These are phyloP conservation scores for Eumaeus atala DNA, from an alignment of 1,140 invertebrate genomes.

Conservation along the genomic window DNA sequence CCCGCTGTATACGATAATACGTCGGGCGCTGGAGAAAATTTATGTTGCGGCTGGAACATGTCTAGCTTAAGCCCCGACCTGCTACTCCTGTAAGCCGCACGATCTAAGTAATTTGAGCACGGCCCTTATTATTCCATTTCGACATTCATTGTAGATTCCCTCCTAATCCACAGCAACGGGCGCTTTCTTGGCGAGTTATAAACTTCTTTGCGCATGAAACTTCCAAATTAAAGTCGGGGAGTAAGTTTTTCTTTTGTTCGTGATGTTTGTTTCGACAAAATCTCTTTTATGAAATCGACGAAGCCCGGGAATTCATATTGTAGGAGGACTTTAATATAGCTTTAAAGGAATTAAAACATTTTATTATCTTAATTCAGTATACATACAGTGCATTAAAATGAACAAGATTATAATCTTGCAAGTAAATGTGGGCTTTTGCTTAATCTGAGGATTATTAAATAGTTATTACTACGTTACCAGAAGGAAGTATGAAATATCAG, in stretches of 20 bases:
- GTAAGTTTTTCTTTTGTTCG: constrained; percentile 8
- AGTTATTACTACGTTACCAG: too few species aligned
- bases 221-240: constrained; percentile 14
- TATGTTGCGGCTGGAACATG: constrained; percentile 40
- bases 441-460: too few species aligned
- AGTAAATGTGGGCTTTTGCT: too few species aligned
- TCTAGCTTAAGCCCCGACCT: constrained; percentile 39
- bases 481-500: too few species aligned
- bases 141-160: constrained; percentile 8
- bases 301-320: not conserved
- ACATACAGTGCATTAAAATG: too few species aligned
- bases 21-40: constrained; percentile 35
- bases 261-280: constrained; percentile 13
- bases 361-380: too few species aligned
- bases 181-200: constrained; percentile 5
- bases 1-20: constrained; percentile 11
- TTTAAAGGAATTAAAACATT: too few species aligned
- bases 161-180: constrained; percentile 12
- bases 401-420: too few species aligned
- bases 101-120: constrained; percentile 45
- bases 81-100: constrained; percentile 39
- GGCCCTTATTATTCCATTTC: constrained; percentile 18
- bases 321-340: too few species aligned
- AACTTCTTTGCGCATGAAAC: constrained; percentile 11
- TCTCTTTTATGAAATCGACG: not conserved